A percentile compares a stretch with the other conserved stretches of the same genome.
phyloP scores from a whole-genome alignment of 1,140 invertebrate species.

The Dendrolimus kikuchii region DNA sequence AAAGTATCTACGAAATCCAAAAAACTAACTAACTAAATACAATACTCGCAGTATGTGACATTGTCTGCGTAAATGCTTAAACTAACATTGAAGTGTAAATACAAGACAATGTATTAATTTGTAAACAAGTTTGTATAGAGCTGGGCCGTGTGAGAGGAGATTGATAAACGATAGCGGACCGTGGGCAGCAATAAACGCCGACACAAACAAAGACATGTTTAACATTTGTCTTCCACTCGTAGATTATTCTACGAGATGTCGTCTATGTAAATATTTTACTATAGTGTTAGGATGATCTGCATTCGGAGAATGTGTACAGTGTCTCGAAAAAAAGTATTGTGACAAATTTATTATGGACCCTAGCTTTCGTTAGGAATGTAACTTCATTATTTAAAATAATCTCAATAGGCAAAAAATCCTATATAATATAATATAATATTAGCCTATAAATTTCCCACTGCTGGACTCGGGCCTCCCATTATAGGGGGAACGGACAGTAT shows the following conservation, averaged over 20 bases:
- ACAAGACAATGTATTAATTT: constrained; percentile 19
- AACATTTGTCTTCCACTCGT: constrained; percentile 48
- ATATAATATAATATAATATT: no score
- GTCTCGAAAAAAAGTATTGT: constrained; percentile 1
- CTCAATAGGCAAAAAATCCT: no score
- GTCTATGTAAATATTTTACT: constrained; percentile 40
- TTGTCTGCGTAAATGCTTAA: no score
- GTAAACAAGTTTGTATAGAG: constrained; percentile 13
- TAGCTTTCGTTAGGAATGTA: no score
- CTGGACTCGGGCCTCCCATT: no score
- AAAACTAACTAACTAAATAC: no score
- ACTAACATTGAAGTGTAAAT: constrained; percentile 5
- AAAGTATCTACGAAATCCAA: no score
- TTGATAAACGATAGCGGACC: constrained; percentile 41
- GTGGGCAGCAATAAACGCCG: constrained; percentile 32
- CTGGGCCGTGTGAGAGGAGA: constrained; percentile 32
- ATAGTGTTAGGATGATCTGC: constrained; percentile 34
- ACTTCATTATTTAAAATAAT: no score
- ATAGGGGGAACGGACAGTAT: no score
- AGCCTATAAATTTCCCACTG: no score
- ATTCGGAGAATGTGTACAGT: constrained; percentile 9
- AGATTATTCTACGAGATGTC: constrained; percentile 41
- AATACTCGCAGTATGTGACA: no score
- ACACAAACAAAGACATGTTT: constrained; percentile 33
- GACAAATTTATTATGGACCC: no score